Evolutionary conservation across 2,888 invertebrate species (phyloP), one percentile per base, ranked within the genome.

Genomic region (Spisula subtruncata): DNA sequence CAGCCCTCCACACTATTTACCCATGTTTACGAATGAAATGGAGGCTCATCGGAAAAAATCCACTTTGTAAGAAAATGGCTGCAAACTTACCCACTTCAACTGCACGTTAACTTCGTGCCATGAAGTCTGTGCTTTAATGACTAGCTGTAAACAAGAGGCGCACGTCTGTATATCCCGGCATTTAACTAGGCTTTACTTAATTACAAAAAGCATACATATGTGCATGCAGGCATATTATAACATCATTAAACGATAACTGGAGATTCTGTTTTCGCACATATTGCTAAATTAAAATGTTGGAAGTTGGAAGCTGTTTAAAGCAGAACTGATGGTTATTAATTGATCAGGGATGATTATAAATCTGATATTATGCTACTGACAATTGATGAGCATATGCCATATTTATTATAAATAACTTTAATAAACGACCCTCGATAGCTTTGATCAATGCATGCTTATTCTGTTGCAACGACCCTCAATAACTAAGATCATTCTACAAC

Each of bases 1-100:
- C 35, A 20, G 32, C 14, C 16, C 46, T 48, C 29, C 29, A 71
- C n/a, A 29, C 51, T 51, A 29, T 51, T 41, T 41, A 84, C 71
- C 20, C n/a, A 16, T 84, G 48, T 84, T 84, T 75, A 75, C 25
- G 10, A 41, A 84, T 75, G 14, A 35, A 75, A 75, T 18, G 32
- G 32, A 18, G 14, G 75, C 75, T 75, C 75, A 75, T 75, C 75
- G 35, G 35, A 75, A 35, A 75, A 71, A 41, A 41, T n/a, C 12
- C 35, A 35, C 75, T 75, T 60, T 18, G 75, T 75, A 75, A 75
- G 16, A 35, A 75, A 75, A 75, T 75, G 29, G 35, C 25, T 75
- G 75, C 35, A 35, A 35, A 75, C 29, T 75, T 12, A 75, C 12
- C 75, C 75, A 75, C 75, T 75, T 75, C 32, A 75, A 25, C 25